Base-by-base conservation (phyloP, 2,888 invertebrate species). In the Ennomos quercinarius region DNA sequence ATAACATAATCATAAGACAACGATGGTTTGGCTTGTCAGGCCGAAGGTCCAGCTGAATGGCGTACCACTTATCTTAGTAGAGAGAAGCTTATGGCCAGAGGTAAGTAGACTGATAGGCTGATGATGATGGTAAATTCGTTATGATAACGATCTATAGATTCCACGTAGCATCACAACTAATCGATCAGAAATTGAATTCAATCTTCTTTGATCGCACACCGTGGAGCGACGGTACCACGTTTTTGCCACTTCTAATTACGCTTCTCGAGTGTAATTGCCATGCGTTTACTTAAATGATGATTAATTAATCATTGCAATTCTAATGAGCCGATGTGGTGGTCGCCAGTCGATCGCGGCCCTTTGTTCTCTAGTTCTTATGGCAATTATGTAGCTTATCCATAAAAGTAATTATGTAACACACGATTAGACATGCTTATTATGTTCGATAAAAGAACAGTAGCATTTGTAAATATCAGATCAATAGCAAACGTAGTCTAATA, bases 211-310 rank as follows among this genome's bases (percentile, higher is more conserved):
- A 64, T 49, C 68, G 57, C 34, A n/a, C 54, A 47, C 61, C 70
- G 67, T 68, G 68, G 68, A 61, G 61, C 65, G 67, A 55, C 63
- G 44, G 27, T 39, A 46, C 39, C 60, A 61, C 46, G 41, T 69
- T 68, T 69, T 69, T 69, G 61, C 62, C n/a, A 35, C 27, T n/a
- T 58, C 57, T 64, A 61, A 66, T 65, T 65, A 62, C 57, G 50
- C 53, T 56, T 57, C 56, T 60, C 60, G 64, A 57, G 50, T 37
- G 57, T 67, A 64, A 67, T 64, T 64, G 63, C 54, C 8, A 54
- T 62, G 50, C 58, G 46, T 63, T 64, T 66, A 56, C 64, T 61
- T 66, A 63, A 64, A 68, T 58, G 59, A 64, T 68, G 63, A 66
- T 60, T 61, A 66, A 64, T 68, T 62, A 52, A 61, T 54, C 43